Percentiles rank a stretch among this genome's conserved stretches.
Conservation (phyloP, 2,797 vertebrate species). For the Microhierax caerulescens region DNA sequence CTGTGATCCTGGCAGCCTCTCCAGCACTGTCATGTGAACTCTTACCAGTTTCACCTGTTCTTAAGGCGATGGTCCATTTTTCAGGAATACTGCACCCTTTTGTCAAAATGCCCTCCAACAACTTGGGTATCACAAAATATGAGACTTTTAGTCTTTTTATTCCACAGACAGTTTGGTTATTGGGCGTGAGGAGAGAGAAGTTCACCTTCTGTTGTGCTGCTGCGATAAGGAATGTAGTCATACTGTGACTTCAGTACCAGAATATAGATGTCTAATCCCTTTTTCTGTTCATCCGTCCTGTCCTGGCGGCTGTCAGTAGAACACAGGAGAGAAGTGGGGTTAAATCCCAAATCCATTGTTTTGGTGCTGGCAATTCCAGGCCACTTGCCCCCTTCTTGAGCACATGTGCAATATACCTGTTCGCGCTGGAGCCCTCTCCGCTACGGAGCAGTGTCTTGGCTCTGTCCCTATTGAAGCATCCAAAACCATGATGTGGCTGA, state of each 20-base stretch:
- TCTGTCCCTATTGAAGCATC: background rate
- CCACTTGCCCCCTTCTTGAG: background rate
- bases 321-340: background rate
- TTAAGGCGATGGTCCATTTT: background rate
- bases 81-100: background rate
- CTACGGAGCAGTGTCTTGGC: background rate
- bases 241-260: background rate
- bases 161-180: background rate
- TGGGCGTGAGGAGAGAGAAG: background rate
- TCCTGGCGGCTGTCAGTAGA: background rate
- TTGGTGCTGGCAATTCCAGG: slow-evolving; percentile 29
- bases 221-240: background rate
- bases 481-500: background rate
- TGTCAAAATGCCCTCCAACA: background rate
- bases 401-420: slow-evolving; percentile 19
- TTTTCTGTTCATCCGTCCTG: slow-evolving; percentile 5
- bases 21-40: background rate
- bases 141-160: background rate
- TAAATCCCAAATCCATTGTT: background rate
- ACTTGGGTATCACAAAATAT: background rate
- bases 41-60: background rate
- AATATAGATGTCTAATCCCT: background rate
- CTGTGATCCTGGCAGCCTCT: background rate
- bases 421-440: background rate
- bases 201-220: background rate